Conservation (phyloP, 1,140 invertebrate genomes). For the Bemisia tabaci region DNA sequence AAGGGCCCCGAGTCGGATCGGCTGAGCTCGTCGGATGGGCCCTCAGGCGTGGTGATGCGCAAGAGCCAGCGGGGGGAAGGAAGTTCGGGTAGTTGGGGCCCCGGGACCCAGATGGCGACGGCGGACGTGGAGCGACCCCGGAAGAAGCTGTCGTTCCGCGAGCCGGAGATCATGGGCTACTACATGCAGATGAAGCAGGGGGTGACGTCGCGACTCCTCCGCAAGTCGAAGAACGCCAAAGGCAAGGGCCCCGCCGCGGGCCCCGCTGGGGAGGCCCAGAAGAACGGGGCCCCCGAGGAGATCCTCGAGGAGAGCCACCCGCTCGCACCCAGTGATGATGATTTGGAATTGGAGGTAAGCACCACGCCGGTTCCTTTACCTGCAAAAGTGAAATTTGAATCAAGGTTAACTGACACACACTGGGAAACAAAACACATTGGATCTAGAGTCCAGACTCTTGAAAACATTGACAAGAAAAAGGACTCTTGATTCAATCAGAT, state of each 20-base stretch:
- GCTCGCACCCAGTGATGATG: slow-evolving; percentile 20
- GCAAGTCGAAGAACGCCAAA: slow-evolving; percentile 18
- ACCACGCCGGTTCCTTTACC: too few species aligned
- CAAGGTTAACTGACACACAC: too few species aligned
- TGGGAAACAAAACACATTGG: too few species aligned
- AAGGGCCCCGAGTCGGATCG: too few species aligned
- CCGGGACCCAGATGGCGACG: slow-evolving; percentile 21
- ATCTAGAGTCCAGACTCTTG: too few species aligned
- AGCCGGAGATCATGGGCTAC: slow-evolving; percentile 54
- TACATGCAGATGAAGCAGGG: slow-evolving; percentile 29
- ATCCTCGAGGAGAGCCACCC: slow-evolving; percentile 26
- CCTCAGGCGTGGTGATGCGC: neutral
- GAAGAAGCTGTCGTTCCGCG: slow-evolving; percentile 72
- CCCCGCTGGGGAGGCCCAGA: slow-evolving; percentile 14
- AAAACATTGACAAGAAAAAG: too few species aligned
- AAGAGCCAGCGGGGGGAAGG: slow-evolving; percentile 6
- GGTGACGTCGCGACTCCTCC: slow-evolving; percentile 18
- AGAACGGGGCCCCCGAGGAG: slow-evolving; percentile 29
- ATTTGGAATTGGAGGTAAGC: slow-evolving; percentile 32
- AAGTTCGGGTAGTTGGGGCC: slow-evolving; percentile 18
- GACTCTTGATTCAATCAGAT: too few species aligned
- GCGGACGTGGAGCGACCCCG: slow-evolving; percentile 47
- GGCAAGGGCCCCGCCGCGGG: neutral
- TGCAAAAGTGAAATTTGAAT: too few species aligned
- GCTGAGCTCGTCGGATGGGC: too few species aligned